Evolutionary conservation across 2,797 vertebrate genomes (phyloP).

Genomic region (Aeoliscus strigatus): DNA sequence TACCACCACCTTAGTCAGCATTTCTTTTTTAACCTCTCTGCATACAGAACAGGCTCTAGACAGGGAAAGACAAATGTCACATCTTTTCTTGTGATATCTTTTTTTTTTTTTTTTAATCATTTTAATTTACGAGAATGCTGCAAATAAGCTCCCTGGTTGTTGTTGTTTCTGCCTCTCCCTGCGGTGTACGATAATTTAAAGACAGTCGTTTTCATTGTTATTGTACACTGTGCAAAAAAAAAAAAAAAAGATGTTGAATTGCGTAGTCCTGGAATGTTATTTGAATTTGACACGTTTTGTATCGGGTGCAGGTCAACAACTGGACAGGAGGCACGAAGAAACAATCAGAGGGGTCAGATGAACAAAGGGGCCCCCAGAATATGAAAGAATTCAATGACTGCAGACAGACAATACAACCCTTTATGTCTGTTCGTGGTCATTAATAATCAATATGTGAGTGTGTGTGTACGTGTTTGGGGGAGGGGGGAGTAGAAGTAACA

Average conservation of each 20-base stretch:
- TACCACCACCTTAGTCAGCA: slow-evolving; percentile 36
- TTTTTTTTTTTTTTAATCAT: too few species aligned
- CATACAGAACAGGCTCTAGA: slow-evolving; percentile 17
- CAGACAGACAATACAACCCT: slow-evolving; percentile 58
- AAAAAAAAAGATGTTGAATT: too few species aligned
- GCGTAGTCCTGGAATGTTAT: too few species aligned
- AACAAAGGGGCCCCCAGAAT: slow-evolving; percentile 26
- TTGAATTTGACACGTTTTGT: too few species aligned
- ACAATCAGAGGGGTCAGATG: slow-evolving; percentile 7
- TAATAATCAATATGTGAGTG: slow-evolving; percentile 24
- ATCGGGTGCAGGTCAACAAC: slow-evolving; percentile 42
- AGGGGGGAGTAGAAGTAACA: slow-evolving; percentile 33
- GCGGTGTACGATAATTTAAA: too few species aligned
- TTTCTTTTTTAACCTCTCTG: slow-evolving; percentile 38
- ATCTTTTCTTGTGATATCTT: too few species aligned
- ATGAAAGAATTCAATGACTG: slow-evolving; percentile 41
- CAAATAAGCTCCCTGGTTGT: too few species aligned
- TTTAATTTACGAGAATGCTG: too few species aligned
- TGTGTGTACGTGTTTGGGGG: slow-evolving; percentile 12
- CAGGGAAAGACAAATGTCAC: not conserved
- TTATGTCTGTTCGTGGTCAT: slow-evolving; percentile 43
- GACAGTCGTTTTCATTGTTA: too few species aligned
- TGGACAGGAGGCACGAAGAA: slow-evolving; percentile 11
- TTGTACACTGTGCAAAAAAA: too few species aligned
- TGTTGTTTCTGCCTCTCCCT: too few species aligned